Evolutionary conservation across 2,888 invertebrate genomes (phyloP).

Genomic region (Pasiphila rectangulata): DNA sequence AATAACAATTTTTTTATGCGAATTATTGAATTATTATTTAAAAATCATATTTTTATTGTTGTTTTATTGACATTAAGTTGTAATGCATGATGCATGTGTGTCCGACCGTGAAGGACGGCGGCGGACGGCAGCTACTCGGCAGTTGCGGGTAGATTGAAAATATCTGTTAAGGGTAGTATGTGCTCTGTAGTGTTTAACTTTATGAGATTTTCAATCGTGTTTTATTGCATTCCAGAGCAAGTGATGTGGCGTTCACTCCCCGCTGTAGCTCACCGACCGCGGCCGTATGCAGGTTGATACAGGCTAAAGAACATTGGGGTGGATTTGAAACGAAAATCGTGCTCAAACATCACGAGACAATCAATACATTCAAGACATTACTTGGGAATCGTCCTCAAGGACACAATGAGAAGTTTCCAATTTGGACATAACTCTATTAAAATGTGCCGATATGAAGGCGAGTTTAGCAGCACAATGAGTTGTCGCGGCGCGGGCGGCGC

Average conservation of each 20-base stretch:
- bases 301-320: too few species aligned
- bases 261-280: too few species aligned
- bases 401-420: neutral
- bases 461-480: slow-evolving; percentile 49
- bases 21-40: too few species aligned
- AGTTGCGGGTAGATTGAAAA: slow-evolving; percentile 41
- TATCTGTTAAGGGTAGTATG: slow-evolving; percentile 28
- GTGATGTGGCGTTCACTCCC: neutral
- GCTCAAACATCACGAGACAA: neutral
- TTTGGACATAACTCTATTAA: slow-evolving; percentile 15
- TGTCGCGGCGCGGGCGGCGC: slow-evolving; percentile 36
- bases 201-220: slow-evolving; percentile 2
- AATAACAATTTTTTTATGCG: too few species aligned
- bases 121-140: slow-evolving; percentile 46
- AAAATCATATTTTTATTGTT: too few species aligned
- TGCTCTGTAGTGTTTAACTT: neutral
- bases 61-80: too few species aligned
- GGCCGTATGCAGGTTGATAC: too few species aligned
- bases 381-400: neutral
- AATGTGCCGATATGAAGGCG: slow-evolving; percentile 38
- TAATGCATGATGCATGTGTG: too few species aligned
- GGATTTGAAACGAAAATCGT: neutral
- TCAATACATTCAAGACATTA: too few species aligned
- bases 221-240: slow-evolving; percentile 40
- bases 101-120: slow-evolving; percentile 32